These are phyloP conservation scores for Drosophila koepferae DNA, from an alignment of 2,888 invertebrate species.

Conservation along the genomic window DNA sequence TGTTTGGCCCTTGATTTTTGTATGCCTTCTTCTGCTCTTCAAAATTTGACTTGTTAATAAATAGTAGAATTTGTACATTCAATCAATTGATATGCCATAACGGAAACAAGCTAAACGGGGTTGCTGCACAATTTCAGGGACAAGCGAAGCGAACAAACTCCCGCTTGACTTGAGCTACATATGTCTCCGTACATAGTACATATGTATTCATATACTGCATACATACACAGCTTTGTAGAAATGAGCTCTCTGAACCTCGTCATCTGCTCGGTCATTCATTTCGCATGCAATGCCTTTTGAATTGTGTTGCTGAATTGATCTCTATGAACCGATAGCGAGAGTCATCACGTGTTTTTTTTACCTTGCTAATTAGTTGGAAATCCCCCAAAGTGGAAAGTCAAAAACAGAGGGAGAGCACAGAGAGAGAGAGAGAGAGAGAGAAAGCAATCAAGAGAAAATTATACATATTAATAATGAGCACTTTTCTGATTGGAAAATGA, in stretches of 20 bases:
- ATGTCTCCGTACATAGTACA: too few relatives aligned
- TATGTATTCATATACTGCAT: not conserved
- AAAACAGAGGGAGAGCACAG: not conserved
- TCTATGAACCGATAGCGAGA: constrained; percentile 66
- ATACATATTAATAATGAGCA: not conserved
- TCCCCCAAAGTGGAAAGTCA: constrained; percentile 38
- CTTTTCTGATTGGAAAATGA: not conserved
- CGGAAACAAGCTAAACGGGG: constrained; percentile 62
- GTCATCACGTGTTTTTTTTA: constrained; percentile 65
- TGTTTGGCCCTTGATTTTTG: constrained; percentile 17
- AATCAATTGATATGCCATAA: constrained; percentile 57
- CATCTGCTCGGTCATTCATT: constrained; percentile 34
- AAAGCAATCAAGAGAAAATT: not conserved
- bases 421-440: not conserved
- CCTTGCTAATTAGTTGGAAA: constrained; percentile 63
- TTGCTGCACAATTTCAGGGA: constrained; percentile 79
- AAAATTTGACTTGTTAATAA: constrained; percentile 77
- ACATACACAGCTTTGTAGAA: not conserved
- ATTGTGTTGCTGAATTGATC: constrained; percentile 48
- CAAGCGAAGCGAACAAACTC: constrained; percentile 40
- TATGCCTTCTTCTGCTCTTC: constrained; percentile 17
- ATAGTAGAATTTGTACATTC: constrained; percentile 53
- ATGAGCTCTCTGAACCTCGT: constrained; percentile 10
- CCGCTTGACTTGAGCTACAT: not conserved
- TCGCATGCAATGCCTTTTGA: constrained; percentile 34